These are phyloP conservation scores for Ceratitis capitata DNA, from an alignment of 1,140 invertebrate genomes.

Conservation along the genomic window DNA sequence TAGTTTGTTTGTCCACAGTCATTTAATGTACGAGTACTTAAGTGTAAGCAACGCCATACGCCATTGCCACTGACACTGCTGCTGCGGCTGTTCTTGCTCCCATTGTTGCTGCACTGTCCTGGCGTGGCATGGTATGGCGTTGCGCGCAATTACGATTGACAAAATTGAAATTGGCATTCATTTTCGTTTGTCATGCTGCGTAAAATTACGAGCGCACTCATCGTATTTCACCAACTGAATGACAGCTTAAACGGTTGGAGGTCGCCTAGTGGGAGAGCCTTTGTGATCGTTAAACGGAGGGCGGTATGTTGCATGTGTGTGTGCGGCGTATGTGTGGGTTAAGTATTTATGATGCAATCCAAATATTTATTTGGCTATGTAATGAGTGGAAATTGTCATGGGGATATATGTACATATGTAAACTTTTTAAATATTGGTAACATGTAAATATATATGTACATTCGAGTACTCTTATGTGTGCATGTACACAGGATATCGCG, in stretches of 20 bases:
- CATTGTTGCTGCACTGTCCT: background rate
- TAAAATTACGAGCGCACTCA: slow-evolving; percentile 35
- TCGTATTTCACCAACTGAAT: slow-evolving; percentile 33
- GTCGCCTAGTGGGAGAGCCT: background rate
- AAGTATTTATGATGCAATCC: slow-evolving; percentile 20
- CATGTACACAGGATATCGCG: background rate
- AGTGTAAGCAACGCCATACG: background rate
- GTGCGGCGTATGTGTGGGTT: too few relatives aligned
- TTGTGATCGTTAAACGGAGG: background rate
- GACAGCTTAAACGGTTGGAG: slow-evolving; percentile 23
- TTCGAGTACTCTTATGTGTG: too few relatives aligned
- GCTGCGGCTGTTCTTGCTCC: background rate
- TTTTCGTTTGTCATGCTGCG: slow-evolving; percentile 36
- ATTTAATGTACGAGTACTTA: background rate
- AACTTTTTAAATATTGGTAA: background rate
- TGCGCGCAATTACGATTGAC: slow-evolving; percentile 34
- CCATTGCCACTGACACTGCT: background rate
- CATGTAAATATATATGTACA: background rate
- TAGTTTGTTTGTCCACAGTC: background rate
- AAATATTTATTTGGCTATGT: slow-evolving; percentile 30
- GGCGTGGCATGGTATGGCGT: background rate
- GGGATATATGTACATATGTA: background rate
- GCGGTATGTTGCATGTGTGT: background rate
- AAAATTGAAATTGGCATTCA: slow-evolving; percentile 34
- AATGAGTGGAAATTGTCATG: background rate